Evolutionary conservation across 2,797 vertebrate genomes (phyloP).

Genomic region (Enteromius mattozi): DNA sequence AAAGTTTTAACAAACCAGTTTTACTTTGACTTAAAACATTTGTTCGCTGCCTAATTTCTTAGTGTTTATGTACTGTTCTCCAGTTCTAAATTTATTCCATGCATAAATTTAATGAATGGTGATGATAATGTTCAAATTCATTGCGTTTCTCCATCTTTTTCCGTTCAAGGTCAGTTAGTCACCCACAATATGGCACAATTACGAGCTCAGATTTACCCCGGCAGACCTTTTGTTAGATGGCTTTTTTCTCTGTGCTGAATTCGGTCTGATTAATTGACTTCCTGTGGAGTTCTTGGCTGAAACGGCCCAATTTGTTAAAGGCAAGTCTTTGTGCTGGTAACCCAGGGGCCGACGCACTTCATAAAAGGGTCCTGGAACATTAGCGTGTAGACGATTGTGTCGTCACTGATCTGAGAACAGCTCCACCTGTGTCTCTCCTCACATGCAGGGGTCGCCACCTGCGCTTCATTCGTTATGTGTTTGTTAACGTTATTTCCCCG

Average conservation of each 20-base stretch:
- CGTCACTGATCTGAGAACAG: constrained; percentile 18
- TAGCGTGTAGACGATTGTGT: background rate
- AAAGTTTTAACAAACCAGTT: background rate
- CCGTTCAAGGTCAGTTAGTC: constrained; percentile 13
- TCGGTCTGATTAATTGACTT: constrained; percentile 32
- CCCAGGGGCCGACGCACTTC: background rate
- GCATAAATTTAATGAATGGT: background rate
- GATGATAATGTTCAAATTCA: background rate
- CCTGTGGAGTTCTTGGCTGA: constrained; percentile 20
- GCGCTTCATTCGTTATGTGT: constrained; percentile 34
- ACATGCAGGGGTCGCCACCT: constrained; percentile 15
- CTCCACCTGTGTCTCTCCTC: constrained; percentile 13
- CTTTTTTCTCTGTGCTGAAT: background rate
- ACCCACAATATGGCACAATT: background rate
- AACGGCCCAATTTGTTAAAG: constrained; percentile 8
- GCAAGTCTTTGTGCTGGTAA: constrained; percentile 31
- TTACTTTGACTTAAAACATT: background rate
- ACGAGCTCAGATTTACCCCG: background rate
- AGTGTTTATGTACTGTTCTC: background rate
- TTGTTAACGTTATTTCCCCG: constrained; percentile 12
- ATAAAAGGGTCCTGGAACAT: background rate
- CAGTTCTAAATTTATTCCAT: background rate
- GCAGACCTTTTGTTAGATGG: constrained; percentile 9
- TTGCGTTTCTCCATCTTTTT: background rate
- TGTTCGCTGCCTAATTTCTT: background rate